These are phyloP conservation scores for Gasteruption jaculator DNA, from an alignment of 2,888 invertebrate genomes.

Conservation along the genomic window DNA sequence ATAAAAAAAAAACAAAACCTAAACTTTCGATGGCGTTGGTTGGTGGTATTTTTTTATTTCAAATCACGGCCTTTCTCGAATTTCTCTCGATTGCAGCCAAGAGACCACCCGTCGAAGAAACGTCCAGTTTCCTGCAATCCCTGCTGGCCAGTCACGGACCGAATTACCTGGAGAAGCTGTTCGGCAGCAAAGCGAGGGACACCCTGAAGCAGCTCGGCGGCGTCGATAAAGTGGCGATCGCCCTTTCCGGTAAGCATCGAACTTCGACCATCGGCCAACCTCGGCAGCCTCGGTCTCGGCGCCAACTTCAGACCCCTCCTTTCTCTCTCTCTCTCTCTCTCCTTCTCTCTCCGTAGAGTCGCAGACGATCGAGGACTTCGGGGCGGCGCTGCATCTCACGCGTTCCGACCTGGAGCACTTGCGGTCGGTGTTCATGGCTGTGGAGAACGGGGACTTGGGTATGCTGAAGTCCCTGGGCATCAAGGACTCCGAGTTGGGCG, in stretches of 20 bases:
- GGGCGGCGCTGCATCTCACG: constrained; percentile 80
- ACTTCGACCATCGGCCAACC: too few relatives aligned
- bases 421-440: constrained; percentile 92
- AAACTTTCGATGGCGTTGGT: not conserved
- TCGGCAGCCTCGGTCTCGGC: too few relatives aligned
- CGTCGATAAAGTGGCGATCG: constrained; percentile 92
- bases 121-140: constrained; percentile 90
- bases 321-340: not conserved
- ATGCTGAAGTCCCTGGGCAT: constrained; percentile 92
- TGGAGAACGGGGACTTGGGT: constrained; percentile 90
- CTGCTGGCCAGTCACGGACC: constrained; percentile 92
- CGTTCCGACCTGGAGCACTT: constrained; percentile 87
- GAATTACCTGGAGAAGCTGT: constrained; percentile 93
- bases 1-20: not conserved
- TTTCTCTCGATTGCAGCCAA: too few relatives aligned
- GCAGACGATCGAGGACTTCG: constrained; percentile 92
- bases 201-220: constrained; percentile 89
- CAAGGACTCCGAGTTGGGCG: constrained; percentile 91
- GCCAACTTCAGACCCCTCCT: not conserved
- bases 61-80: too few relatives aligned
- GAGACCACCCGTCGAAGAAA: constrained; percentile 94
- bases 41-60: not conserved
- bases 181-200: constrained; percentile 91
- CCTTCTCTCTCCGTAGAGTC: constrained; percentile 66
- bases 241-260: constrained; percentile 73